These are phyloP conservation scores for Ochlodes sylvanus DNA, from an alignment of 2,888 invertebrate species.

Conservation along the genomic window DNA sequence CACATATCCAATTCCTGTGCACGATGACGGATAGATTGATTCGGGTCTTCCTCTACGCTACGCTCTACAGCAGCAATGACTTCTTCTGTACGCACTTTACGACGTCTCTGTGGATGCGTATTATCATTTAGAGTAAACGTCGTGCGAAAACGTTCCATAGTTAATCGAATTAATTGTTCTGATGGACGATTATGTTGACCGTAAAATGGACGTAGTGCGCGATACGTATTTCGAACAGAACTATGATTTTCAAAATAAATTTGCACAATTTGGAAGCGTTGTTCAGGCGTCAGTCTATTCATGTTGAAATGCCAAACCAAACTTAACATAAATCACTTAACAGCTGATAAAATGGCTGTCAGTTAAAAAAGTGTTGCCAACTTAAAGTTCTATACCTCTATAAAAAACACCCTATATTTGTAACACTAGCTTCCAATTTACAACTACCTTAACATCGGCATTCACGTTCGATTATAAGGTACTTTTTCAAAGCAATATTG, in stretches of 20 bases:
- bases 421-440: too few species aligned
- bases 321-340: not conserved
- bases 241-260: constrained; percentile 46
- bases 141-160: constrained; percentile 49
- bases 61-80: constrained; percentile 42
- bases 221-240: constrained; percentile 46
- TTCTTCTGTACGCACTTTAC: constrained; percentile 44
- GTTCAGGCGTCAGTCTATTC: not conserved
- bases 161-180: constrained; percentile 48
- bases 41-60: constrained; percentile 23
- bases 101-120: constrained; percentile 40
- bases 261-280: constrained; percentile 39
- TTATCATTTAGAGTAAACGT: constrained; percentile 43
- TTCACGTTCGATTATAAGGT: too few species aligned
- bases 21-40: constrained; percentile 46
- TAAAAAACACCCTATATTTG: too few species aligned
- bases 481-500: too few species aligned
- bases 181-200: constrained; percentile 44
- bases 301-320: not conserved
- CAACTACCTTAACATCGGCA: too few species aligned
- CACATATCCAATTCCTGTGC: constrained; percentile 45
- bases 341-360: too few species aligned
- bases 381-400: too few species aligned
- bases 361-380: too few species aligned
- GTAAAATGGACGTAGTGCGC: constrained; percentile 50